Conservation (phyloP, 2,113 vertebrate species). For the Sander lucioperca region DNA sequence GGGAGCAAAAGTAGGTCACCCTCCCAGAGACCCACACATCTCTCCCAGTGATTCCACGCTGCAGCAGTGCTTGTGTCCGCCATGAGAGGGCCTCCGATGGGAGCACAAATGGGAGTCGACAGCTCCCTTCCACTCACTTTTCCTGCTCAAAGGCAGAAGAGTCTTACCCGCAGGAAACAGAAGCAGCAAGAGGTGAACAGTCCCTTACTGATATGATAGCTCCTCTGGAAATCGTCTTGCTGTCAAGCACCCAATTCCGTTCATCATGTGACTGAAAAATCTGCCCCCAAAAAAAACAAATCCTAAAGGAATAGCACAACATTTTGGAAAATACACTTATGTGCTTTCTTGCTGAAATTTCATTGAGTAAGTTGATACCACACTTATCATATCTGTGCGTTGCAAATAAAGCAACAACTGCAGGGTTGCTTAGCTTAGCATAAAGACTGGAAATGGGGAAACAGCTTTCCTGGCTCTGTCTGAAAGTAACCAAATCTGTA, state of each 20-base stretch:
- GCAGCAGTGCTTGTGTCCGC: conserved; percentile 63
- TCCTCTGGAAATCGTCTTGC: not conserved
- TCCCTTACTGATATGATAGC: conserved; percentile 8
- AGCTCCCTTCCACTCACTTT: conserved; percentile 25
- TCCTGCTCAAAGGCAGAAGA: conserved; percentile 22
- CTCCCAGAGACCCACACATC: conserved; percentile 71
- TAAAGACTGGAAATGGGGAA: not conserved
- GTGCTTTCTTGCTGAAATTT: not conserved
- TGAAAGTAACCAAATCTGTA: not conserved
- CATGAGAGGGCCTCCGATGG: conserved; percentile 44
- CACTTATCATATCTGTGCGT: not conserved
- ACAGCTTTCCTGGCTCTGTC: not conserved
- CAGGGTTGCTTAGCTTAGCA: conserved; percentile 16
- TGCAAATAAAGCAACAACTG: not conserved
- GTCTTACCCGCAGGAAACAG: conserved; percentile 13
- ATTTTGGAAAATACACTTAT: not conserved
- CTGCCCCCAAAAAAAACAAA: not conserved
- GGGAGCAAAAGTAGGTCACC: conserved; percentile 83
- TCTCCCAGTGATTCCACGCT: conserved; percentile 54
- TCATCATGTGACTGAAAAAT: not conserved
- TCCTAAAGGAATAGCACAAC: not conserved
- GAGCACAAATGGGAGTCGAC: conserved; percentile 58
- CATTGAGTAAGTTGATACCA: not conserved
- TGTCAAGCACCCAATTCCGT: not conserved
- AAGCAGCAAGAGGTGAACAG: not conserved